Base-by-base conservation (phyloP, 92 coral and sea anemone genomes). In the Metridium senile region DNA sequence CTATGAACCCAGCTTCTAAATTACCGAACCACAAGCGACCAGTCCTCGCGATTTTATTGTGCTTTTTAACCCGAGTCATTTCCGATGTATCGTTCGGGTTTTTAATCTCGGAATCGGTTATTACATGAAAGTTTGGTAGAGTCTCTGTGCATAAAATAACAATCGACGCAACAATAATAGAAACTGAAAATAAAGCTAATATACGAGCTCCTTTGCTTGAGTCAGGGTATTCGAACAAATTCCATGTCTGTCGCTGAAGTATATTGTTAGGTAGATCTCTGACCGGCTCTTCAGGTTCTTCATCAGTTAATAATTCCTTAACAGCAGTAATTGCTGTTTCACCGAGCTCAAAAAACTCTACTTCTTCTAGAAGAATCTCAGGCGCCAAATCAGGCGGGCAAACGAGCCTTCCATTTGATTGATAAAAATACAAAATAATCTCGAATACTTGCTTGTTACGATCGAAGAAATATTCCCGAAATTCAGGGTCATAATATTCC, bases 351-450 rank as follows among this genome's bases (percentile, higher is more conserved):
- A 93, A 96, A 78, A 96, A 96, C 34, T 96, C 92, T 8, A 96
- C 93, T 75, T 96, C 99, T 62, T 91, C 96, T 10, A 96, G 86
- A 45, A 96, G 77, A 62, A 96, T 93, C 53, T 96, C 99, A 11
- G 99, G 99, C 17, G 97, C 89, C 18, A 96, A 84, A 54, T 96
- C 93, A 6, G 97, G 96, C 25, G 99, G 99, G 58, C 98, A 86
- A 35, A 96, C 89, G 33, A 96, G 76, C 72, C 97, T 86, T 22
- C 99, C 99, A 76, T 93, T 91, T 30, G 96, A 89, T 70, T 96
- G 99, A 85, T 96, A 96, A 66, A 93, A 96, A 70, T 93, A 93
- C 57, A 96, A 58, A 74, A 96, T 93, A 58, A 93, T 76, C 74
- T 96, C 99, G 43, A 96, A 96, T 76, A 93, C 94, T 79, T 87